Conservation (phyloP, 2,113 vertebrate species). For the Ornithorhynchus anatinus region DNA sequence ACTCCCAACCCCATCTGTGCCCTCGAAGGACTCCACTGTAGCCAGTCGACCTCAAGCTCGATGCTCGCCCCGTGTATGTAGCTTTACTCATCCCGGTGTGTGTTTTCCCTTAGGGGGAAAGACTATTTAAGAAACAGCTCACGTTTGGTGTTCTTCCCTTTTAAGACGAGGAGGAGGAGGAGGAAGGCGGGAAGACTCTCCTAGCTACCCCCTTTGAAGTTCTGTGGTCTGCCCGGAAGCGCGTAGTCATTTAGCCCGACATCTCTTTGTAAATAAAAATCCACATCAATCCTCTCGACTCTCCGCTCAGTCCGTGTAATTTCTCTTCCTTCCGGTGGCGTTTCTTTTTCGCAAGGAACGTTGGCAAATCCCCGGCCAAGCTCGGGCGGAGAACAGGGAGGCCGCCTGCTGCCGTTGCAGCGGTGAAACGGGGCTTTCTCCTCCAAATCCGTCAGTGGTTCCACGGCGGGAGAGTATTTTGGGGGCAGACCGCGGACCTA, state of each 20-base stretch:
- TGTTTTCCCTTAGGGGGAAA: conserved; percentile 13
- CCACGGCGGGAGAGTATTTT: too few species aligned
- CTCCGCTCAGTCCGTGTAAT: conserved; percentile 39
- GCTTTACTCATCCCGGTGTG: conserved; percentile 40
- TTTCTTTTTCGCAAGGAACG: neutral
- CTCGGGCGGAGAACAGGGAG: too few species aligned
- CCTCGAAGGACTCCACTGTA: conserved; percentile 64
- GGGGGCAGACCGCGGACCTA: too few species aligned
- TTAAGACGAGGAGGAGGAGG: too few species aligned
- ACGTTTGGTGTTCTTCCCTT: too few species aligned
- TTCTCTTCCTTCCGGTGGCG: conserved; percentile 41
- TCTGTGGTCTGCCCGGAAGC: conserved; percentile 1
- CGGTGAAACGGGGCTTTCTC: too few species aligned
- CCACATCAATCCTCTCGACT: conserved; percentile 51
- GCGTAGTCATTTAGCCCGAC: conserved; percentile 44
- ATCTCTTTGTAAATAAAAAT: conserved; percentile 69
- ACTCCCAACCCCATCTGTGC: conserved; percentile 62
- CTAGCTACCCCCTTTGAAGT: neutral
- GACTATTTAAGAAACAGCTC: conserved; percentile 15
- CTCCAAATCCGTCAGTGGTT: too few species aligned
- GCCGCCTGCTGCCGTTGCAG: too few species aligned
- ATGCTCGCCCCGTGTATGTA: conserved; percentile 67
- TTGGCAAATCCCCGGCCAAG: too few species aligned
- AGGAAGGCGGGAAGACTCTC: conserved; percentile 1
- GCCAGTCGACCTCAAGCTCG: conserved; percentile 62